phyloP scores from a whole-genome alignment of 2,113 vertebrate species.

The Pelecanoides urinatrix region DNA sequence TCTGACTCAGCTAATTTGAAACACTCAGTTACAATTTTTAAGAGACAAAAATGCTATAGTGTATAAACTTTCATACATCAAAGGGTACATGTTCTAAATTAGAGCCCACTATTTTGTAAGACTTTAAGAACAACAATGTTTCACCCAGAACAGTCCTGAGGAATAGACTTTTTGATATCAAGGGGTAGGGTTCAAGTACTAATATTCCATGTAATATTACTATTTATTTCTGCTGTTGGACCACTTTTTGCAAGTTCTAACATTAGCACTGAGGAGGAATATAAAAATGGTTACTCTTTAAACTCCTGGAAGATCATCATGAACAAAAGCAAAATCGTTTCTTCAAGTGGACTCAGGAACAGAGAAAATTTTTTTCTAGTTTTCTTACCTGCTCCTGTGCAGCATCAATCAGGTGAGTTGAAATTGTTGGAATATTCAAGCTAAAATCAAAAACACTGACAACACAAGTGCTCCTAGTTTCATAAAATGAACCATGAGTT shows the following conservation, averaged over 20 bases:
- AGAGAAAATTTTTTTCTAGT: background rate
- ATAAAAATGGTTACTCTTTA: background rate
- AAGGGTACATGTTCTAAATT: background rate
- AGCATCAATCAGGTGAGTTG: background rate
- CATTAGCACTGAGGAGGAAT: background rate
- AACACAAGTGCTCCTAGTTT: background rate
- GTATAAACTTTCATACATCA: background rate
- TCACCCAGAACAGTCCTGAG: background rate
- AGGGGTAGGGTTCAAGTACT: background rate
- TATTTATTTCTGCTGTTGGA: slow-evolving; percentile 20
- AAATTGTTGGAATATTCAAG: background rate
- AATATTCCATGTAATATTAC: background rate
- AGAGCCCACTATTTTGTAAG: slow-evolving; percentile 21
- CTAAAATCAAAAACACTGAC: background rate
- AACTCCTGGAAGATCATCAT: background rate
- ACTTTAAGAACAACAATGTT: background rate
- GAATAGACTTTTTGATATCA: background rate
- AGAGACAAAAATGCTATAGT: background rate
- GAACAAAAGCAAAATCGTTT: background rate
- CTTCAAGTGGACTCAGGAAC: background rate
- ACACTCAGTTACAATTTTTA: background rate
- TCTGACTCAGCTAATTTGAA: slow-evolving; percentile 1
- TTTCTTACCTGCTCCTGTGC: background rate
- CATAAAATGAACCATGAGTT: background rate
- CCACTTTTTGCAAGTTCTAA: background rate